Percentiles rank a stretch among this genome's conserved stretches.
phyloP scores from a whole-genome alignment of 2,888 invertebrate species.

The Spilarctia lutea region DNA sequence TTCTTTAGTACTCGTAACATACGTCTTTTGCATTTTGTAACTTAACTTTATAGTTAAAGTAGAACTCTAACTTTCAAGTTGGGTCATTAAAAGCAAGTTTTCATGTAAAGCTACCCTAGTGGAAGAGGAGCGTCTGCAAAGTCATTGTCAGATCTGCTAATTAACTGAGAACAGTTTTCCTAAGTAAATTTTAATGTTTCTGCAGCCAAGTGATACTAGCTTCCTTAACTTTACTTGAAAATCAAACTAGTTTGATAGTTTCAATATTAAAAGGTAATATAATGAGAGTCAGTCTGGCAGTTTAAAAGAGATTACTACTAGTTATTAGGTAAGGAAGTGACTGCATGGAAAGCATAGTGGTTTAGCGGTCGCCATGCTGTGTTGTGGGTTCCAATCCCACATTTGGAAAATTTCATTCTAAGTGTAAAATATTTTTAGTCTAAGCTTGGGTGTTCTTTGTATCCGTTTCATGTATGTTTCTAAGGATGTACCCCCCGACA shows the following conservation, averaged over 20 bases:
- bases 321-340: not conserved
- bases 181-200: slow-evolving; percentile 32
- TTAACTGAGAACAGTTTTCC: slow-evolving; percentile 40
- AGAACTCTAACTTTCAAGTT: slow-evolving; percentile 30
- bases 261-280: not conserved
- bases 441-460: too few species aligned
- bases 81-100: slow-evolving; percentile 42
- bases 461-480: too few species aligned
- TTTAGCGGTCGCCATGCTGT: too few species aligned
- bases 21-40: not conserved
- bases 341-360: too few species aligned
- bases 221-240: not conserved
- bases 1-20: too few species aligned
- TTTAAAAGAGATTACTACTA: not conserved
- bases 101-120: slow-evolving; percentile 18
- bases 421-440: too few species aligned
- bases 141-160: slow-evolving; percentile 44
- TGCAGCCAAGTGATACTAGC: slow-evolving; percentile 13
- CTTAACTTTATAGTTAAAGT: slow-evolving; percentile 19
- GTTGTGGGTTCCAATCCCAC: too few species aligned
- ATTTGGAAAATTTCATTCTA: too few species aligned
- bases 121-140: slow-evolving; percentile 32
- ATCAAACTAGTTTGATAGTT: slow-evolving; percentile 3
- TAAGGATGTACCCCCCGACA: too few species aligned
- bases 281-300: not conserved